Percentiles rank a stretch among this genome's conserved stretches.
phyloP scores from a whole-genome alignment of 2,113 vertebrate genomes.

The Catharus fuscescens region DNA sequence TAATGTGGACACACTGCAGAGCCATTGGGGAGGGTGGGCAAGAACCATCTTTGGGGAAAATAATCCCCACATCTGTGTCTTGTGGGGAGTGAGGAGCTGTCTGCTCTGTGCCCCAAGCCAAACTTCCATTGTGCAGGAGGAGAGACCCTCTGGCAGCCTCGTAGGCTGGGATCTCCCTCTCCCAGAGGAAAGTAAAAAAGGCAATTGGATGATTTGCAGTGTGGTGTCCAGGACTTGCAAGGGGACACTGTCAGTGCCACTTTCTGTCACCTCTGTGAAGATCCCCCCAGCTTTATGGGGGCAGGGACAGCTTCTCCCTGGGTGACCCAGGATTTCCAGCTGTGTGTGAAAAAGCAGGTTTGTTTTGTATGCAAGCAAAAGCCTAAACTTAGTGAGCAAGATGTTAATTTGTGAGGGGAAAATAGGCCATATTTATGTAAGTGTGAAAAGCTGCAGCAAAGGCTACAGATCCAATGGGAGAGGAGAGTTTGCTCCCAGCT shows the following conservation, averaged over 20 bases:
- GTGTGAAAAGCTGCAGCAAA: slow-evolving; percentile 52
- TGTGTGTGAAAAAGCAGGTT: not conserved
- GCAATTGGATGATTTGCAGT: not conserved
- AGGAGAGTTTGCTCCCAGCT: not conserved
- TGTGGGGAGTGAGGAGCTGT: not conserved
- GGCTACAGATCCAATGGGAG: not conserved
- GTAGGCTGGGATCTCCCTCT: not conserved
- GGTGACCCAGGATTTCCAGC: slow-evolving; percentile 17
- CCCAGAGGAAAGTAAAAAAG: not conserved
- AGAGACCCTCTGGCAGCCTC: not conserved
- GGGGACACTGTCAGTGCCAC: not conserved
- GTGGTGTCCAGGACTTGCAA: not conserved
- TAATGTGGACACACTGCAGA: not conserved
- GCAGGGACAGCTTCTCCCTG: not conserved
- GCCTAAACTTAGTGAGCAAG: slow-evolving; percentile 50
- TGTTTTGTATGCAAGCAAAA: not conserved
- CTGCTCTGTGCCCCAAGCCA: not conserved
- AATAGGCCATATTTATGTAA: slow-evolving; percentile 61
- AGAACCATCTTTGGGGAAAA: not conserved
- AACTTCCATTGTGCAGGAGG: not conserved
- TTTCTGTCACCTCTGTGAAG: not conserved
- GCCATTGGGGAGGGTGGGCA: too few relatives aligned
- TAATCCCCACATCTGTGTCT: not conserved
- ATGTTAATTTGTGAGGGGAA: slow-evolving; percentile 46
- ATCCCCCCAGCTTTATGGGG: not conserved